Percentiles rank a stretch among this genome's conserved stretches.
phyloP scores from a whole-genome alignment of 2,888 invertebrate species.

The Invenusta paracnida region DNA sequence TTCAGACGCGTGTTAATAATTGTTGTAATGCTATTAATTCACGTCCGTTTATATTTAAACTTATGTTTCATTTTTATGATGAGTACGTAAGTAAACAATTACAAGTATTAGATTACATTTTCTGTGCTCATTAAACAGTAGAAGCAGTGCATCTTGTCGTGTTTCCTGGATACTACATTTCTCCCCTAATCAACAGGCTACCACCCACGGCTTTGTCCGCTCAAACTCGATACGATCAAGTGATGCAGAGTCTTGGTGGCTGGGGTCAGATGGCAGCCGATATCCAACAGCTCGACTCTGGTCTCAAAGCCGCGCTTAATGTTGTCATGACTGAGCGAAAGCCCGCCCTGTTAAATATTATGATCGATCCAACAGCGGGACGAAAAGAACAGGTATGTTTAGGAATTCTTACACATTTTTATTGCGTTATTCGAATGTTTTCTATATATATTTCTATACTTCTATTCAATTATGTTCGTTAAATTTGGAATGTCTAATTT shows the following conservation, averaged over 20 bases:
- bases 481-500: too few species aligned
- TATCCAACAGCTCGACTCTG: conserved; percentile 71
- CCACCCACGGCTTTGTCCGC: conserved; percentile 77
- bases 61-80: too few species aligned
- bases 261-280: conserved; percentile 75
- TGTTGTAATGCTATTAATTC: too few species aligned
- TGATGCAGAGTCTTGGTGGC: conserved; percentile 79
- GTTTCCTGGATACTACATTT: background rate
- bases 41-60: conserved; percentile 71
- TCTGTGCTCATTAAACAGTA: too few species aligned
- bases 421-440: too few species aligned
- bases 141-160: too few species aligned
- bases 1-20: too few species aligned
- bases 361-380: conserved; percentile 80
- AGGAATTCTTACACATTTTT: too few species aligned
- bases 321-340: conserved; percentile 65
- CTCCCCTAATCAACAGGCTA: conserved; percentile 66
- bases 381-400: conserved; percentile 76
- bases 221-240: conserved; percentile 78
- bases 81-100: too few species aligned
- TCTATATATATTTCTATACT: too few species aligned
- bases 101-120: too few species aligned
- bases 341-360: conserved; percentile 81
- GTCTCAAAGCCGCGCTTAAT: conserved; percentile 69
- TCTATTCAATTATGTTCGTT: too few species aligned